Conservation (phyloP, 2,888 invertebrate species). For the Eudasyphora cyanicolor region DNA sequence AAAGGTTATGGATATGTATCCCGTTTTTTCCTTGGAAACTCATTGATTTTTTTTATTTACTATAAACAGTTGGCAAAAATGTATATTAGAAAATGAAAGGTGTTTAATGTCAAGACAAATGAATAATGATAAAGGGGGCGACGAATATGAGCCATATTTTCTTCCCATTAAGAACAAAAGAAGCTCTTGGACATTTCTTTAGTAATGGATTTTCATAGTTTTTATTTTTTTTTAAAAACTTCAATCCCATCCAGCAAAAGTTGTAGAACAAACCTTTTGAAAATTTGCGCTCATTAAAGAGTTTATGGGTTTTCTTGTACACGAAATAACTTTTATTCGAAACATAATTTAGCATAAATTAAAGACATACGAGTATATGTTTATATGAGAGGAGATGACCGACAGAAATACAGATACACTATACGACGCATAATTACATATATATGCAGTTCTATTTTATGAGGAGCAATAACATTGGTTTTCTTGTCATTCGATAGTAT, state of each 20-base stretch:
- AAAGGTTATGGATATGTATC: no score
- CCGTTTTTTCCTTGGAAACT: no score
- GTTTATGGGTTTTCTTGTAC: constrained; percentile 8
- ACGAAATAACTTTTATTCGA: constrained; percentile 28
- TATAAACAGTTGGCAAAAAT: no score
- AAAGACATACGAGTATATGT: background rate
- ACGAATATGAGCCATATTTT: no score
- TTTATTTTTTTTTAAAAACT: background rate
- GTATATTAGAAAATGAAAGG: no score
- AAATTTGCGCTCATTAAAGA: background rate
- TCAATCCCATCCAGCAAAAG: no score
- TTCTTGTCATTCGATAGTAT: background rate
- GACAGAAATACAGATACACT: background rate
- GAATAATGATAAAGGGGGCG: no score
- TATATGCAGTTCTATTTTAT: background rate
- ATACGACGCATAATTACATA: background rate
- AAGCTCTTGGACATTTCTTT: no score
- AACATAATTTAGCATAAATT: constrained; percentile 25
- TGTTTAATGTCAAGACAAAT: no score
- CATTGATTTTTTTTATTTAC: no score
- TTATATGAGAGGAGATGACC: background rate
- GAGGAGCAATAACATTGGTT: constrained; percentile 14
- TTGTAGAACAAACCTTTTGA: background rate
- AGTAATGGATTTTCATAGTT: background rate
- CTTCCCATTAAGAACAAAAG: no score